Percentiles rank a stretch among this genome's conserved stretches.
These are phyloP conservation scores for Leptoclinus maculatus DNA, from an alignment of 2,797 vertebrate genomes.

Conservation along the genomic window DNA sequence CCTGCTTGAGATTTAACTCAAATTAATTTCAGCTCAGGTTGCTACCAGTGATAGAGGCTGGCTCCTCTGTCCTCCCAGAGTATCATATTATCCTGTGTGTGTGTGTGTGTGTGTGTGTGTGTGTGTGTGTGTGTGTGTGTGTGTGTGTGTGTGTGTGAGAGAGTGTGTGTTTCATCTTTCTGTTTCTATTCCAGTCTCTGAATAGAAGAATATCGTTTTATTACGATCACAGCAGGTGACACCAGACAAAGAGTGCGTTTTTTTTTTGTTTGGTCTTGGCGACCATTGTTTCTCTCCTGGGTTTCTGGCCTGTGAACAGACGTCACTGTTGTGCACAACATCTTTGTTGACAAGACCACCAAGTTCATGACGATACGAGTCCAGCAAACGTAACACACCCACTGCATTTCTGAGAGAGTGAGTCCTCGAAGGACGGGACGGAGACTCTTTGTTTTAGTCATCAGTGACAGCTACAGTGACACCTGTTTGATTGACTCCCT, in stretches of 20 bases:
- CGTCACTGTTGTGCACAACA: conserved; percentile 32
- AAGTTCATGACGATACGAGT: conserved; percentile 24
- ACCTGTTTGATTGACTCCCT: conserved; percentile 43
- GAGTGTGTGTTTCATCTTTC: background rate
- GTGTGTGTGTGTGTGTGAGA: background rate
- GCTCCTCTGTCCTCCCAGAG: conserved; percentile 31
- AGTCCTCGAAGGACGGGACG: conserved; percentile 2
- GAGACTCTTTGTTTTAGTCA: background rate
- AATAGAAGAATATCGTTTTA: conserved; percentile 48
- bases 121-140: background rate
- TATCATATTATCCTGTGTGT: conserved; percentile 18
- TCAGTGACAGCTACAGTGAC: background rate
- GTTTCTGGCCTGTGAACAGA: conserved; percentile 28
- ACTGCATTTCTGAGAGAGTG: background rate
- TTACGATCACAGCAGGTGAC: conserved; percentile 63
- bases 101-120: background rate
- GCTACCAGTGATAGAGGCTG: conserved; percentile 33
- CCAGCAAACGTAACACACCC: conserved; percentile 55
- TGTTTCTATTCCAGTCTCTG: conserved; percentile 46
- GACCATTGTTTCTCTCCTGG: conserved; percentile 60
- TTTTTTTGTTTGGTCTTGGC: conserved; percentile 57
- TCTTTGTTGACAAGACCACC: conserved; percentile 59
- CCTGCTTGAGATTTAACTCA: conserved; percentile 2
- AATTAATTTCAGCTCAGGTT: conserved; percentile 38
- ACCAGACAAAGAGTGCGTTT: conserved; percentile 36